Conservation (phyloP, 1,140 invertebrate species). For the Bombyx mori region DNA sequence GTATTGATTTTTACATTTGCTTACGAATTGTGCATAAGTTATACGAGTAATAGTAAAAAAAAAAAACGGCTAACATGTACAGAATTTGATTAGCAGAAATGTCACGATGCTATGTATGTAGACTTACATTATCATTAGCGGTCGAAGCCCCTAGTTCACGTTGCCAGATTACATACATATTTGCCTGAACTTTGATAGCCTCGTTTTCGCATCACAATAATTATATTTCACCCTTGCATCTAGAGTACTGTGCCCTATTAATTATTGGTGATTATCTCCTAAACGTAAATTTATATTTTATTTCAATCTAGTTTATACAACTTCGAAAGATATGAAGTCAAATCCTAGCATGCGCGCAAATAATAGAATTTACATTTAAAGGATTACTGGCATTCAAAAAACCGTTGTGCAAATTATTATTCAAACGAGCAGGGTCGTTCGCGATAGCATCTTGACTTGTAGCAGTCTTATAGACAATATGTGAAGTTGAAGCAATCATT, state of each 20-base stretch:
- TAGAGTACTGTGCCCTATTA: conserved; percentile 12
- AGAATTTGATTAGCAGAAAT: too few relatives aligned
- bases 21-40: too few relatives aligned
- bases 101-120: conserved; percentile 1
- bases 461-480: conserved; percentile 40
- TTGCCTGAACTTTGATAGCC: conserved; percentile 56
- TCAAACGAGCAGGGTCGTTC: conserved; percentile 24
- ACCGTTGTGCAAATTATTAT: conserved; percentile 39
- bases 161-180: conserved; percentile 46
- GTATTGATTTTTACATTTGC: too few relatives aligned
- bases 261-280: conserved; percentile 6
- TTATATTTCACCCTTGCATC: conserved; percentile 22
- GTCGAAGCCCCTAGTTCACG: conserved; percentile 55
- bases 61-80: too few relatives aligned
- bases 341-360: too few relatives aligned
- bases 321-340: too few relatives aligned
- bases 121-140: conserved; percentile 44
- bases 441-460: conserved; percentile 33
- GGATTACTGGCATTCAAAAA: neutral
- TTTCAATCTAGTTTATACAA: too few relatives aligned
- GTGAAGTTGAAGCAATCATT: conserved; percentile 43
- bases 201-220: conserved; percentile 30
- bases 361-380: too few relatives aligned
- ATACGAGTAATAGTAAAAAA: too few relatives aligned
- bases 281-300: neutral